Evolutionary conservation across 1,140 invertebrate species (phyloP), one percentile per base, ranked within the genome.

Genomic region (Carcinoscorpius rotundicauda): DNA sequence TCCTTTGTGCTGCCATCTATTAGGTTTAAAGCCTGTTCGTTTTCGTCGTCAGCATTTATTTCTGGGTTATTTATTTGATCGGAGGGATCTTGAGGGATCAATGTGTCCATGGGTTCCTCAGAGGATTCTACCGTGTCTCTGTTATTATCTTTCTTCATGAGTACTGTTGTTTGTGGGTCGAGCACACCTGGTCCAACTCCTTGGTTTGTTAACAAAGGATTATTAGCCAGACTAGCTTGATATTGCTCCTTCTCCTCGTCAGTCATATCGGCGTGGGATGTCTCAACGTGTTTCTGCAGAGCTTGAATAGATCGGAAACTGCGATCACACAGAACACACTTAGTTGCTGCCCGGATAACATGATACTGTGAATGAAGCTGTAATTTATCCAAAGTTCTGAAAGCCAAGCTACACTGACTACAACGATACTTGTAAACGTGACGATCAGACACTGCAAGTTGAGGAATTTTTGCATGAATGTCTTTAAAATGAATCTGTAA

Each of bases 391-490:
- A 93, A 80, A 0, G 93, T 96, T 78, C 96, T 97, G 75, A 97
- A 98, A 29, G 93, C 93, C 49, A 97, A 79, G 66, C 89, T 93
- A 75, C 95, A 98, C 76, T 97, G 90, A 73, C 90, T 93, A 76
- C 93, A 98, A n/a, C 93, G 82, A 75, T 93, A 97, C 74, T 97
- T 97, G 77, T 97, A 97, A 5, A 96, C 91, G 75, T 96, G 92
- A 70, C 92, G 90, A 73, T 97, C 93, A 8, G 91, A 92, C 9
- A 95, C 89, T 1, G 92, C 84, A 3, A 77, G 74, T 60, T 72
- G 64, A 9, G 65, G 65, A 4, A 60, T 66, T 11, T 69, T 62
- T 48, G 60, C 63, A 58, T 69, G 68, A 4, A 60, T 63, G 78
- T 91, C 88, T 75, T 86, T 83, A 75, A 89, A 91, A 74, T 89